These are phyloP conservation scores for Ptyas mucosa DNA, from an alignment of 2,113 vertebrate genomes.

Conservation along the genomic window DNA sequence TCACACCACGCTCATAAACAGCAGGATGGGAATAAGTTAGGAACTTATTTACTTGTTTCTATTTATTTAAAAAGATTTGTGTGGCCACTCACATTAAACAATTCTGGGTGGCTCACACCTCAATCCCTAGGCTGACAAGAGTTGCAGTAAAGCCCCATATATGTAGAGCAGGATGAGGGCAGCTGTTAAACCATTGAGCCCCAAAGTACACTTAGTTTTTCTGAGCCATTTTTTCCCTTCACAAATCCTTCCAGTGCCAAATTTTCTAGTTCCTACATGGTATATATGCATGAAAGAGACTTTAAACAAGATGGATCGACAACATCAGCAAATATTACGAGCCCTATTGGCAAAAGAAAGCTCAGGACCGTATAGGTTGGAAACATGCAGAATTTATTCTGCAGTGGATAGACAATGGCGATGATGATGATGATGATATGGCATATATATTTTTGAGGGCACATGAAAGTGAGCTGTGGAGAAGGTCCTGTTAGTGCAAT, in stretches of 20 bases:
- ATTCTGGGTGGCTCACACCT: not conserved
- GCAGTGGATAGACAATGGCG: too few species aligned
- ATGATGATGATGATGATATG: too few species aligned
- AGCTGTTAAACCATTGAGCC: not conserved
- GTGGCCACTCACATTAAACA: not conserved
- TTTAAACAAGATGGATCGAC: too few species aligned
- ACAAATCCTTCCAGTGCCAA: not conserved
- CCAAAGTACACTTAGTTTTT: not conserved
- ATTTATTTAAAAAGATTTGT: not conserved
- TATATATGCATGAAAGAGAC: not conserved
- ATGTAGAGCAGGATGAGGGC: not conserved
- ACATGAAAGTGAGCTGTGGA: not conserved
- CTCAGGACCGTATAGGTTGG: too few species aligned
- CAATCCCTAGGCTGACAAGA: not conserved
- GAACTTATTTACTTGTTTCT: not conserved
- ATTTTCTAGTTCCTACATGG: not conserved
- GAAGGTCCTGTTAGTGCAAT: not conserved
- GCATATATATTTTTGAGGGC: not conserved
- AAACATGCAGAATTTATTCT: too few species aligned
- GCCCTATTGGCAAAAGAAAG: too few species aligned
- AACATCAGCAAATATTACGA: too few species aligned
- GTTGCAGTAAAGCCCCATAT: not conserved
- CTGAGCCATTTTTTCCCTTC: not conserved
- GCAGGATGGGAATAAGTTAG: not conserved
- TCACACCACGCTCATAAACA: not conserved